phyloP scores from a whole-genome alignment of 2,113 vertebrate genomes.

The Chaenocephalus aceratus region DNA sequence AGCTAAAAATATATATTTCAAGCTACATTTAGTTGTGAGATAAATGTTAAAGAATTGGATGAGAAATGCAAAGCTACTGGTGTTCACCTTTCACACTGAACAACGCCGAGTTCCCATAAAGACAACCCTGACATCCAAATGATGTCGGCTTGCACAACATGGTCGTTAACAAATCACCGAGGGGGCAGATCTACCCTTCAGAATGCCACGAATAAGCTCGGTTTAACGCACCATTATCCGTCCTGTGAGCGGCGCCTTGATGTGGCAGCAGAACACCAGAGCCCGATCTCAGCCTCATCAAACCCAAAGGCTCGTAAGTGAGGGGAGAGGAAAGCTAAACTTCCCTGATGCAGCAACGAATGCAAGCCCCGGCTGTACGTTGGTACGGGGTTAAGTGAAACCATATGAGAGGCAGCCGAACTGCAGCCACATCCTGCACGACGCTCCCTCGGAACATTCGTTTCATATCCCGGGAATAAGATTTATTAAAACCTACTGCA shows the following conservation, averaged over 20 bases:
- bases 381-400: constrained; percentile 28
- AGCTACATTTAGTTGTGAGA: too few species aligned
- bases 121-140: background rate
- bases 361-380: constrained; percentile 15
- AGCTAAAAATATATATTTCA: too few species aligned
- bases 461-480: background rate
- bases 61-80: background rate
- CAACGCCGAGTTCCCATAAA: background rate
- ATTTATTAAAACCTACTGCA: constrained; percentile 15
- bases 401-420: constrained; percentile 21
- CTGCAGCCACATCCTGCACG: constrained; percentile 44
- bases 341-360: background rate
- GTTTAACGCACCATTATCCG: background rate
- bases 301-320: background rate
- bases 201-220: background rate
- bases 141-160: background rate
- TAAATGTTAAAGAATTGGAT: background rate
- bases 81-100: background rate
- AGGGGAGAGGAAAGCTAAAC: background rate
- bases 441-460: background rate
- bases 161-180: background rate
- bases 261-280: constrained; percentile 31
- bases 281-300: constrained; percentile 3
- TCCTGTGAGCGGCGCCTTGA: background rate
- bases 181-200: background rate